A percentile compares a stretch with the other conserved stretches of the same genome.
Evolutionary conservation across 2,113 vertebrate genomes (phyloP).

Genomic region (Rana temporaria): DNA sequence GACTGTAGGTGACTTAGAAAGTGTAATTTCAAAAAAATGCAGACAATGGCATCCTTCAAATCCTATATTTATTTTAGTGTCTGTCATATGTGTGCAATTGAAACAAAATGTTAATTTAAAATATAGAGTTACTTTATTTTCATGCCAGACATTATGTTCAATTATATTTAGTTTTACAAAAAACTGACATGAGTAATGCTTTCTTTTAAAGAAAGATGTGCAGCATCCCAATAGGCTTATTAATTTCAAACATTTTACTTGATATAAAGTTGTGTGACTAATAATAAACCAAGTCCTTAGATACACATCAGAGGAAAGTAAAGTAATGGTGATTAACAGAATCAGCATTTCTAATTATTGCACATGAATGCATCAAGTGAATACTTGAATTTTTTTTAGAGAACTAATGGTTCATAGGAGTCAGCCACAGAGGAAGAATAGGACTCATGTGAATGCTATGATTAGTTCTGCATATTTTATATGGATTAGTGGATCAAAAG

Average conservation of each 20-base stretch:
- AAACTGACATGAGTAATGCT: neutral
- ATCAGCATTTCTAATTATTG: conserved; percentile 47
- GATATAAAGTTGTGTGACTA: conserved; percentile 5
- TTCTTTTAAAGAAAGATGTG: neutral
- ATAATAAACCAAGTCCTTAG: conserved; percentile 15
- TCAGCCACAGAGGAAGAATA: conserved; percentile 5
- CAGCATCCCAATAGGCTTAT: neutral
- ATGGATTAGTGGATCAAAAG: conserved; percentile 30
- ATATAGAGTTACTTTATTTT: too few relatives aligned
- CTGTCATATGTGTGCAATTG: too few relatives aligned
- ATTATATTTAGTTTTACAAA: neutral
- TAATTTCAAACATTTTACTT: neutral
- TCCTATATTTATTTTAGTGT: too few relatives aligned
- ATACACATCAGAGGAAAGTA: conserved; percentile 34
- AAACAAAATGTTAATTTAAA: too few relatives aligned
- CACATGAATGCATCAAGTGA: conserved; percentile 13
- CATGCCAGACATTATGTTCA: neutral
- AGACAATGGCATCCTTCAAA: too few relatives aligned
- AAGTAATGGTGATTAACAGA: conserved; percentile 16
- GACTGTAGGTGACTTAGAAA: too few relatives aligned
- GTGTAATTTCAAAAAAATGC: too few relatives aligned
- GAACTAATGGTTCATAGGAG: conserved; percentile 11
- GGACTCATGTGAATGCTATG: conserved; percentile 30
- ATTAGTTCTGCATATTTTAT: conserved; percentile 50
- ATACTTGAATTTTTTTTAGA: conserved; percentile 33